Percentiles rank a stretch among this genome's conserved stretches.
Conservation (phyloP, 2,113 vertebrate species). For the Neolamprologus fasciatus region DNA sequence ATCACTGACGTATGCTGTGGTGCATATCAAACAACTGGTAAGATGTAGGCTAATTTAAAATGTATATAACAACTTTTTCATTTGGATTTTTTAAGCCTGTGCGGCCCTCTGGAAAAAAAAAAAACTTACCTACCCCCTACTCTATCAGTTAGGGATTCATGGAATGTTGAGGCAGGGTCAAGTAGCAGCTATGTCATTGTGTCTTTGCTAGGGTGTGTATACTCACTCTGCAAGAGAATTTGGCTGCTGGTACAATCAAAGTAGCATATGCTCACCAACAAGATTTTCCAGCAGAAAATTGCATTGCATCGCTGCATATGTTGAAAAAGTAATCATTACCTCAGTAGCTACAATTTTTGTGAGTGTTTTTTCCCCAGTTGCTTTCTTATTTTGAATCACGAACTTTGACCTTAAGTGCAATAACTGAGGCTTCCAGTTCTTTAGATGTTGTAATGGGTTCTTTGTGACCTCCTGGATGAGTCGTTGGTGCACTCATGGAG, state of each 20-base stretch:
- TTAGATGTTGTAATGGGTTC: not conserved
- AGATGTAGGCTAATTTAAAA: not conserved
- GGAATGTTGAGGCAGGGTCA: not conserved
- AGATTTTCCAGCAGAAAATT: not conserved
- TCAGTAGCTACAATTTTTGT: not conserved
- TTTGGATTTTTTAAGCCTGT: not conserved
- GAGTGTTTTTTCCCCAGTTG: not conserved
- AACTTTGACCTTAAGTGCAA: not conserved
- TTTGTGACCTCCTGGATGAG: not conserved
- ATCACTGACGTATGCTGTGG: not conserved
- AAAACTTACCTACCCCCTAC: not conserved
- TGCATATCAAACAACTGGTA: not conserved
- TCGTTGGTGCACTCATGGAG: not conserved
- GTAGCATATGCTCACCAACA: not conserved
- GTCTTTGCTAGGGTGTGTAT: not conserved
- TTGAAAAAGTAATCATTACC: not conserved
- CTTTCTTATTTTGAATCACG: not conserved
- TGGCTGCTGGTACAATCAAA: not conserved
- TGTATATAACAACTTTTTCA: not conserved
- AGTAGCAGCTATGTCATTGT: not conserved
- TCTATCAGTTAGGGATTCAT: not conserved
- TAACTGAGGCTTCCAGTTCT: not conserved
- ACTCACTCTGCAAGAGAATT: not conserved
- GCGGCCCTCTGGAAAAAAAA: not conserved
- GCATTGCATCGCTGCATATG: not conserved